Conservation (phyloP, 2,797 vertebrate genomes). For the Acanthurus leucopareius region DNA sequence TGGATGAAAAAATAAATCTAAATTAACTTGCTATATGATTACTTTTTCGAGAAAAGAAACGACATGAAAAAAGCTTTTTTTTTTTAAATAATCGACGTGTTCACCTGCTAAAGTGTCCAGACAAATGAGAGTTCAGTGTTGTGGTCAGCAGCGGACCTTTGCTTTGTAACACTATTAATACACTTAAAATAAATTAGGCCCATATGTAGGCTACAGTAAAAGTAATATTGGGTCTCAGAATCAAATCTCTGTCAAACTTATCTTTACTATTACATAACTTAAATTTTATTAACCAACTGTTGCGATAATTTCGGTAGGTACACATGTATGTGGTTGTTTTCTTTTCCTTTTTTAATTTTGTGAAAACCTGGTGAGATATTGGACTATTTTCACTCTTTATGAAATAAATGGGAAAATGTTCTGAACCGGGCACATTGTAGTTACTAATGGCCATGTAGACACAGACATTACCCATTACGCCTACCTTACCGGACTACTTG, state of each 20-base stretch:
- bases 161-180: too few species aligned
- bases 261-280: too few species aligned
- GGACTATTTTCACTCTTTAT: not conserved
- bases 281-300: too few species aligned
- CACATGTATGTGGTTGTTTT: too few species aligned
- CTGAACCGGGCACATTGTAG: not conserved
- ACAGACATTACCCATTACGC: not conserved
- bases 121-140: not conserved
- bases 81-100: too few species aligned
- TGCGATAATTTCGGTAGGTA: too few species aligned
- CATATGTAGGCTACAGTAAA: too few species aligned
- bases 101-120: not conserved
- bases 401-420: not conserved
- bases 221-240: too few species aligned
- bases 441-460: not conserved
- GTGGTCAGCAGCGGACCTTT: not conserved
- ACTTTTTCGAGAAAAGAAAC: not conserved
- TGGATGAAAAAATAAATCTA: not conserved
- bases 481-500: constrained; percentile 9
- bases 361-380: not conserved
- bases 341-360: too few species aligned
- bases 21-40: not conserved
- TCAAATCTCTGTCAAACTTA: too few species aligned
- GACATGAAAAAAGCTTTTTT: not conserved
- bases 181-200: too few species aligned